Evolutionary conservation across 2,113 vertebrate species (phyloP).

Genomic region (Pelusios castaneus): DNA sequence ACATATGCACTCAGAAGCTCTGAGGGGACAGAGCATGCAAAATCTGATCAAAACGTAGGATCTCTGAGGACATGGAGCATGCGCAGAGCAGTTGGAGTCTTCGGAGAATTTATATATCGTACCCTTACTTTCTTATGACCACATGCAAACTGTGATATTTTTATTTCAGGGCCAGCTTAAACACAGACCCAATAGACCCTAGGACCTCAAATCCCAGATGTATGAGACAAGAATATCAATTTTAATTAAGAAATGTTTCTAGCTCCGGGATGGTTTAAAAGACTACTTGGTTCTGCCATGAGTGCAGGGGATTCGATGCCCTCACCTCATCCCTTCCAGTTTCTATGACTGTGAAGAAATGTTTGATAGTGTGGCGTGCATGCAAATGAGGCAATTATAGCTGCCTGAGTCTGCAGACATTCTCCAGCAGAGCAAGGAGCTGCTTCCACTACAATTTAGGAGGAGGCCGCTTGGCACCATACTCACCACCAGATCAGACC

Average conservation of each 20-base stretch:
- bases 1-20: too few relatives aligned
- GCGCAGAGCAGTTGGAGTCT: background rate
- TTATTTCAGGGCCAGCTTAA: too few relatives aligned
- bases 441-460: background rate
- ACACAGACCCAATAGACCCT: background rate
- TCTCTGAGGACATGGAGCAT: background rate
- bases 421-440: background rate
- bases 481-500: background rate
- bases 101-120: too few relatives aligned
- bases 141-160: too few relatives aligned
- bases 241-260: background rate
- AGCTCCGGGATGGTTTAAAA: too few relatives aligned
- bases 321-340: too few relatives aligned
- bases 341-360: background rate
- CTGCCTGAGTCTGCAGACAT: background rate
- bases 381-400: background rate
- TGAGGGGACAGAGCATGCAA: too few relatives aligned
- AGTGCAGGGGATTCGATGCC: too few relatives aligned
- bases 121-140: too few relatives aligned
- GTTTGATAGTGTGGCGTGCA: background rate
- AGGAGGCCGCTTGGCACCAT: background rate
- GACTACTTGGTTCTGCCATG: too few relatives aligned
- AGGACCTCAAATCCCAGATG: background rate
- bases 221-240: background rate
- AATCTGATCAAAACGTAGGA: too few relatives aligned